These are phyloP conservation scores for Callitettix versicolor DNA, from an alignment of 1,140 invertebrate genomes.

Conservation along the genomic window DNA sequence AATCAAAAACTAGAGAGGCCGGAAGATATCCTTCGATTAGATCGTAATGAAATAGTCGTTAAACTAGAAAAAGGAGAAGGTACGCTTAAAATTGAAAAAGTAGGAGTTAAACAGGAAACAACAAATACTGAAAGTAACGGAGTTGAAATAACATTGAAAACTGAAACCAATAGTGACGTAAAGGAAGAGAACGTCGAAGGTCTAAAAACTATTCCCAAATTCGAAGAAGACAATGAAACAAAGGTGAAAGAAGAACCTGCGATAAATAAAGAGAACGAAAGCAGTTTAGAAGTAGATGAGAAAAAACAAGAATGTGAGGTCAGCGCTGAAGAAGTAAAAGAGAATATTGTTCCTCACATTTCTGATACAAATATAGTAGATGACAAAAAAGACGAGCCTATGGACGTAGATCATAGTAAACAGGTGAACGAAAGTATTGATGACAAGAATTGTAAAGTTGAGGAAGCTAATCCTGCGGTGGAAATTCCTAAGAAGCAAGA, in stretches of 20 bases:
- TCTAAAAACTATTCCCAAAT: slow-evolving; percentile 14
- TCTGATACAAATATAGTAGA: slow-evolving; percentile 18
- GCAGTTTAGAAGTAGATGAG: slow-evolving; percentile 18
- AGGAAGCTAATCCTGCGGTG: slow-evolving; percentile 19
- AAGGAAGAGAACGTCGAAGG: slow-evolving; percentile 22
- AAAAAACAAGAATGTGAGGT: slow-evolving; percentile 18
- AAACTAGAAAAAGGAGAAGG: slow-evolving; percentile 55
- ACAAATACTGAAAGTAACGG: slow-evolving; percentile 21
- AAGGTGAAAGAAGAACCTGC: slow-evolving; percentile 16
- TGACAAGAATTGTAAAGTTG: slow-evolving; percentile 21
- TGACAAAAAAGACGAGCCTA: slow-evolving; percentile 24
- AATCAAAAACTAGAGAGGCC: slow-evolving; percentile 45
- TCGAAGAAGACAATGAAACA: slow-evolving; percentile 18
- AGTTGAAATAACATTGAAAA: slow-evolving; percentile 18
- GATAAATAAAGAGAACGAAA: slow-evolving; percentile 12
- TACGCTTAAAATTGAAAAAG: slow-evolving; percentile 45
- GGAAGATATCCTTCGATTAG: slow-evolving; percentile 50
- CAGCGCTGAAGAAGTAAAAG: slow-evolving; percentile 23
- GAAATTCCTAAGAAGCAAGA: slow-evolving; percentile 22
- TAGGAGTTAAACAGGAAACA: slow-evolving; percentile 24
- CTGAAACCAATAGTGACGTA: slow-evolving; percentile 20
- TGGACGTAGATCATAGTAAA: slow-evolving; percentile 17
- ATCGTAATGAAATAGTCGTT: slow-evolving; percentile 56
- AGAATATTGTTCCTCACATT: slow-evolving; percentile 26
- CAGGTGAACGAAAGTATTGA: slow-evolving; percentile 25